These are phyloP conservation scores for Philereme transversata DNA, from an alignment of 2,888 invertebrate species.

Conservation along the genomic window DNA sequence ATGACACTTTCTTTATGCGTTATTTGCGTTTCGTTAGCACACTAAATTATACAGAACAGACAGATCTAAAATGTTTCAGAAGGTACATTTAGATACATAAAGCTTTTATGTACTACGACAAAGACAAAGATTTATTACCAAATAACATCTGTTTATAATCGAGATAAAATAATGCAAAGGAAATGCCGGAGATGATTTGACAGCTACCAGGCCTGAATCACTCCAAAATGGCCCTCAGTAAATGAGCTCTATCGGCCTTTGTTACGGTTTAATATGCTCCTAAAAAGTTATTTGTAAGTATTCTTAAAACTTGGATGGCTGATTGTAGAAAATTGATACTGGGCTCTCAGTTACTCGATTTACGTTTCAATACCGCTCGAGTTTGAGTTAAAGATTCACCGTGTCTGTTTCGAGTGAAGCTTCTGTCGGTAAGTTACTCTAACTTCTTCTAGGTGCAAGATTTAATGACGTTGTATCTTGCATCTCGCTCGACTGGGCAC, in stretches of 20 bases:
- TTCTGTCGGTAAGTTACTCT: neutral
- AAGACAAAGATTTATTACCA: conserved; percentile 74
- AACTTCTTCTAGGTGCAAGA: conserved; percentile 23
- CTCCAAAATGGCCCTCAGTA: conserved; percentile 3
- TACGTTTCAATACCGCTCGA: neutral
- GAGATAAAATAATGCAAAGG: conserved; percentile 63
- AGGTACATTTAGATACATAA: conserved; percentile 19
- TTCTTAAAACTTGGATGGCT: neutral
- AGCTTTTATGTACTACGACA: conserved; percentile 48
- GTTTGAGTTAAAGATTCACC: neutral
- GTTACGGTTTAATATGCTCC: neutral
- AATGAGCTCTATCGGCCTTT: neutral
- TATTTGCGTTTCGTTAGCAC: neutral
- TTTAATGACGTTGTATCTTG: conserved; percentile 54
- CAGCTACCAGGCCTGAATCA: conserved; percentile 46
- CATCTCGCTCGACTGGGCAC: conserved; percentile 46
- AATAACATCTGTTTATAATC: conserved; percentile 79
- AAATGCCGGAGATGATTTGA: conserved; percentile 60
- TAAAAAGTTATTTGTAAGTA: neutral
- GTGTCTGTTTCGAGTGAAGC: neutral
- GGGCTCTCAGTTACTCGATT: neutral
- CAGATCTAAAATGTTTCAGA: no score
- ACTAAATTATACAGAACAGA: no score
- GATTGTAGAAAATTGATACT: neutral
- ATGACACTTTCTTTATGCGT: no score